phyloP scores from a whole-genome alignment of 2,113 vertebrate genomes.

The Noturus placidus region DNA sequence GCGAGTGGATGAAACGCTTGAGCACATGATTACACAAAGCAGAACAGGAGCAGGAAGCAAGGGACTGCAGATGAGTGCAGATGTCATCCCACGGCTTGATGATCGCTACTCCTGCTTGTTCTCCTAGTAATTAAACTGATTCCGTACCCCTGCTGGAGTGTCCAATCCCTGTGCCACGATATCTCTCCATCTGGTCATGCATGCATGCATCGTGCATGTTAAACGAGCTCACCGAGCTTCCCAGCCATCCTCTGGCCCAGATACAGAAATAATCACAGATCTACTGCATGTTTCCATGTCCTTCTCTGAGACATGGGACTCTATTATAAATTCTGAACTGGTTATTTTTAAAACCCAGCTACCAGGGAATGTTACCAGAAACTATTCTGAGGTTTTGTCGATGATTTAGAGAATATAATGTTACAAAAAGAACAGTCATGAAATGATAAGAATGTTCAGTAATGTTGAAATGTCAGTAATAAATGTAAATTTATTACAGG shows the following conservation, averaged over 20 bases:
- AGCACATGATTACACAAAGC: conserved; percentile 4
- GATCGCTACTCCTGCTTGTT: conserved; percentile 58
- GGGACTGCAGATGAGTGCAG: conserved; percentile 50
- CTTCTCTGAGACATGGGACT: neutral
- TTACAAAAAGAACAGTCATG: neutral
- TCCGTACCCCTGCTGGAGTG: conserved; percentile 42
- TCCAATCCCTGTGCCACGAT: conserved; percentile 35
- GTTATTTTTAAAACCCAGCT: neutral
- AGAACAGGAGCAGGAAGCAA: conserved; percentile 10
- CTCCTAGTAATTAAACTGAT: conserved; percentile 61
- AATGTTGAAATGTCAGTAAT: neutral
- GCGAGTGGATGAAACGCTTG: neutral
- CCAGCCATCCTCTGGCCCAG: conserved; percentile 27
- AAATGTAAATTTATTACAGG: neutral
- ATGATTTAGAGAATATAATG: neutral
- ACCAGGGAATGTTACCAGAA: neutral
- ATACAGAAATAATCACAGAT: conserved; percentile 27
- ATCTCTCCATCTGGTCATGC: conserved; percentile 56
- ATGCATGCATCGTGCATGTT: conserved; percentile 47
- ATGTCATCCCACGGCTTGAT: conserved; percentile 50
- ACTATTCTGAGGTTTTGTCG: neutral
- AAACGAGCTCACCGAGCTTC: conserved; percentile 38
- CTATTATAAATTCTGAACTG: neutral
- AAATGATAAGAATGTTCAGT: neutral
- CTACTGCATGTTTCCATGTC: neutral